Base-by-base conservation (phyloP, 1,140 invertebrate genomes). In the Cataglyphis hispanica region DNA sequence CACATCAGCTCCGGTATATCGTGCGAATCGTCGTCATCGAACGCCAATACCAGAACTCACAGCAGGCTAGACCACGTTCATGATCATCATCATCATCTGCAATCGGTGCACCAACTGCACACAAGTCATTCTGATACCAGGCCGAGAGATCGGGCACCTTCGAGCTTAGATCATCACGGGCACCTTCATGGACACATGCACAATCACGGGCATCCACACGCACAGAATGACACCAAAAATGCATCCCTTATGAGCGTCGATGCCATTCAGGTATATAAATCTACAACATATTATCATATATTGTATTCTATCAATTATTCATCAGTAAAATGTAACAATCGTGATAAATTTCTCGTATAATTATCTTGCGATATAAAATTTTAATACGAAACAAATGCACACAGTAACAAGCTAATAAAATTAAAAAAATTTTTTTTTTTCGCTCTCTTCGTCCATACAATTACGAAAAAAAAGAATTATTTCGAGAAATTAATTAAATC, bases 1-100 rank as follows among this genome's bases (percentile, higher is more conserved):
- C 92, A 92, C 67, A 90, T 91, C 43, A 91, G 90, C n/a, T 94
- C 93, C 37, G 93, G 93, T 2, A 91, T 93, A 63, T 94, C 94
- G 1, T 94, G 91, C 69, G 94, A 94, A 31, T 94, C 93, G 11
- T 93, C 93, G 3, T 92, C 93, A 58, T 93, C 93, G 5, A 93
- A 91, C 72, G 87, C 91, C 19, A 93, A 92, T 40, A 90, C 92
- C 6, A 90, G 92, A 22, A 92, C 89, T 13, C 93, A 93, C 69
- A 93, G 92, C 40, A 90, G 92, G 34, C 34, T 93, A 19, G 94
- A 94, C 64, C 93, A 94, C 78, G 86, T 93, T 13, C 92, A 92
- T 58, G 93, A 94, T 50, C 89, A 90, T 87, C 92, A 93, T 81
- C 92, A 92, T 75, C 93, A 91, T 66, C 87, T 92, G 11, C 92